These are phyloP conservation scores for Beroe ovata DNA, from an alignment of 37 sponge, comb jelly and placozoan species.

Conservation along the genomic window DNA sequence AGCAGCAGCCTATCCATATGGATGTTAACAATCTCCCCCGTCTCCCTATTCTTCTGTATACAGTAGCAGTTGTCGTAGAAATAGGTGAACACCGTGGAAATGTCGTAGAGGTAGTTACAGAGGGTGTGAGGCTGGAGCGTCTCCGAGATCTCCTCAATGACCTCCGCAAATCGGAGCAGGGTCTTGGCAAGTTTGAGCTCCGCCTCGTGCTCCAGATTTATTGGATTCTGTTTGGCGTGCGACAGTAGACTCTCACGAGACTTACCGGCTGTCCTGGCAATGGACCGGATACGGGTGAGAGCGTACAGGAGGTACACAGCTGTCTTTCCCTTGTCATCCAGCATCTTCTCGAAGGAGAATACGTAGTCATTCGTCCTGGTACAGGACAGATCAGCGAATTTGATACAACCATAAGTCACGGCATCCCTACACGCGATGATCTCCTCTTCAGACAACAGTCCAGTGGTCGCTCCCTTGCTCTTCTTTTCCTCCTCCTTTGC, in stretches of 20 bases:
- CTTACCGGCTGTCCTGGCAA: constrained; percentile 80
- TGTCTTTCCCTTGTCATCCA: constrained; percentile 75
- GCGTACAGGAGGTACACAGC: constrained; percentile 97
- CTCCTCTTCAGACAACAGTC: constrained; percentile 80
- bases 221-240: constrained; percentile 70
- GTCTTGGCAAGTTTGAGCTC: constrained; percentile 89
- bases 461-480: background rate
- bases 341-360: constrained; percentile 96
- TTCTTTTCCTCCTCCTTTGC: constrained; percentile 85
- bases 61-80: constrained; percentile 98
- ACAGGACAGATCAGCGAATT: constrained; percentile 93
- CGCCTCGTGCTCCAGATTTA: constrained; percentile 78
- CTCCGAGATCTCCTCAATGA: constrained; percentile 67
- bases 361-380: constrained; percentile 90
- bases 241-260: constrained; percentile 71
- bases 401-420: constrained; percentile 98
- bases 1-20: constrained; percentile 87
- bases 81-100: constrained; percentile 85
- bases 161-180: constrained; percentile 87
- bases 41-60: constrained; percentile 82
- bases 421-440: constrained; percentile 79
- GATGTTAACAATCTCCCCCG: constrained; percentile 80
- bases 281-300: constrained; percentile 88
- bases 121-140: constrained; percentile 80
- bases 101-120: constrained; percentile 92